Evolutionary conservation across 2,888 invertebrate species (phyloP).

Genomic region (Gibbula magus): DNA sequence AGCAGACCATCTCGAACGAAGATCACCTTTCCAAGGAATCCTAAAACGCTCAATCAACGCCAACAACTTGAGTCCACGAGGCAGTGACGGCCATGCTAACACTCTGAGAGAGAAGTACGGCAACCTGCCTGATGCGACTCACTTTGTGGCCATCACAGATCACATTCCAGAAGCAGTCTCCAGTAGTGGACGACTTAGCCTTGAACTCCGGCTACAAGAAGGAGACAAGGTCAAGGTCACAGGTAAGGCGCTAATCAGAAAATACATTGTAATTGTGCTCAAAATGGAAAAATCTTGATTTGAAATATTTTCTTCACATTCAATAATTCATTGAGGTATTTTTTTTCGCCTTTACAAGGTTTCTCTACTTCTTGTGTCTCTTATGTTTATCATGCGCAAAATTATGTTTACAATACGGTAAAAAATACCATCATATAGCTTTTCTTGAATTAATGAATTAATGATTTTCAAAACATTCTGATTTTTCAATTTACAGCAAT

Average conservation of each 20-base stretch:
- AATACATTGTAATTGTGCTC: too few species aligned
- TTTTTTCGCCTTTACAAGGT: too few species aligned
- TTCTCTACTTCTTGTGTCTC: too few species aligned
- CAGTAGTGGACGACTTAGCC: slow-evolving; percentile 58
- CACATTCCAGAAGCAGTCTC: slow-evolving; percentile 66
- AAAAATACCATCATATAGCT: too few species aligned
- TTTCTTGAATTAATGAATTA: too few species aligned
- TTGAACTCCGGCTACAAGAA: slow-evolving; percentile 66
- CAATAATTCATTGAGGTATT: too few species aligned
- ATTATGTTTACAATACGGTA: too few species aligned
- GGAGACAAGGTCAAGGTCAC: slow-evolving; percentile 66
- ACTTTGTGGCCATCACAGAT: slow-evolving; percentile 62
- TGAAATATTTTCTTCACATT: too few species aligned
- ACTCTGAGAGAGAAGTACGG: slow-evolving; percentile 31
- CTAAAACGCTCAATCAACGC: background rate
- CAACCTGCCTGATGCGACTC: slow-evolving; percentile 28
- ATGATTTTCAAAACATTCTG: too few species aligned
- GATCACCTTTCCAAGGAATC: slow-evolving; percentile 3
- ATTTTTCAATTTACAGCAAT: too few species aligned
- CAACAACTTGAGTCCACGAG: slow-evolving; percentile 19
- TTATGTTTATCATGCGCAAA: too few species aligned
- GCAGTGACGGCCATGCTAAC: background rate
- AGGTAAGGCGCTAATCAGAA: slow-evolving; percentile 52
- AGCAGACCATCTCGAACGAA: slow-evolving; percentile 21
- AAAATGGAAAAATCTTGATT: too few species aligned